Percentiles rank a stretch among this genome's conserved stretches.
These are phyloP conservation scores for Pedicia rivosa DNA, from an alignment of 2,888 invertebrate genomes.

Conservation along the genomic window DNA sequence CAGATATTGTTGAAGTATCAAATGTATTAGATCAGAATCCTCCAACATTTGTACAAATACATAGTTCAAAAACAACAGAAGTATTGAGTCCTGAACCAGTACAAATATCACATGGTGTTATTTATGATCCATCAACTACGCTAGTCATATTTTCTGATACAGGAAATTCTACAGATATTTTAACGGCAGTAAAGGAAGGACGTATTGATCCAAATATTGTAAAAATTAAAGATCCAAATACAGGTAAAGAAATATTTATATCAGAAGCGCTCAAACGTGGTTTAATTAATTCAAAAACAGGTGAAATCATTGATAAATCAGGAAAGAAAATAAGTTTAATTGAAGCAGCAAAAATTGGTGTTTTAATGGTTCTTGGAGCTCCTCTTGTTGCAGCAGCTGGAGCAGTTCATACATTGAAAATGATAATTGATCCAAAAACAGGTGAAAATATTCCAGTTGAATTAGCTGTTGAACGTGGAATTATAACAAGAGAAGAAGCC, in stretches of 20 bases:
- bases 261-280: conserved; percentile 62
- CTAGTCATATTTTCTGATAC: conserved; percentile 55
- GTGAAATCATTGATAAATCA: conserved; percentile 44
- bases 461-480: conserved; percentile 61
- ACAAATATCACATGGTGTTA: conserved; percentile 53
- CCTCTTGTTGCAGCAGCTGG: conserved; percentile 57
- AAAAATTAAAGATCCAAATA: conserved; percentile 50
- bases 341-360: conserved; percentile 62
- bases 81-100: conserved; percentile 44
- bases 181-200: conserved; percentile 62
- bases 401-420: conserved; percentile 47
- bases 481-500: conserved; percentile 37
- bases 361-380: conserved; percentile 58
- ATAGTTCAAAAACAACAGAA: conserved; percentile 21
- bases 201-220: conserved; percentile 50
- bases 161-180: conserved; percentile 51
- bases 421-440: conserved; percentile 63
- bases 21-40: conserved; percentile 33
- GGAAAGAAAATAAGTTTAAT: conserved; percentile 50
- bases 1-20: conserved; percentile 55
- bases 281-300: conserved; percentile 53
- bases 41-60: conserved; percentile 33
- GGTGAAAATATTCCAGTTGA: conserved; percentile 66
- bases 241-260: conserved; percentile 47
- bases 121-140: conserved; percentile 63